A percentile compares a stretch with the other conserved stretches of the same genome.
Conservation (phyloP, 2,113 vertebrate genomes). For the Chunga burmeisteri region DNA sequence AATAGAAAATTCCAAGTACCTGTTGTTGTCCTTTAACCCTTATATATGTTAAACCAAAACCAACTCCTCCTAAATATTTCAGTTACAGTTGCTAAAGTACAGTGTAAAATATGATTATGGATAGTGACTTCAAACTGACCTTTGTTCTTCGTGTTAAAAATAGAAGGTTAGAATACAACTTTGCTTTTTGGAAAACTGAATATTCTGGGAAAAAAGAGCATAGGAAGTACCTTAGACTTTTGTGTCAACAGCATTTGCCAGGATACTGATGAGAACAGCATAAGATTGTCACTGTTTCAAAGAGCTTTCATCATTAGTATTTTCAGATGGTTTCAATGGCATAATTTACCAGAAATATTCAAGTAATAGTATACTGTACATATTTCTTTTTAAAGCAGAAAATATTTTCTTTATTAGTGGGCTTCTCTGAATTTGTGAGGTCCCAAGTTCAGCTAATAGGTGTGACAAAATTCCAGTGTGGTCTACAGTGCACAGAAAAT, state of each 20-base stretch:
- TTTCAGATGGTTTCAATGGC: slow-evolving; percentile 21
- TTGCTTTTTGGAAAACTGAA: background rate
- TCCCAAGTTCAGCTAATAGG: background rate
- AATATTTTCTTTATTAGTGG: background rate
- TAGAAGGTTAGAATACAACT: background rate
- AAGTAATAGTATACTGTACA: background rate
- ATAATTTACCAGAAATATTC: slow-evolving; percentile 32
- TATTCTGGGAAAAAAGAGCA: background rate
- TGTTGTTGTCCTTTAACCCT: background rate
- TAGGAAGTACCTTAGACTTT: background rate
- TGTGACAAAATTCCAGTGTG: background rate
- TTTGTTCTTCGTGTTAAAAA: background rate
- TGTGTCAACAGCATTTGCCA: slow-evolving; percentile 3
- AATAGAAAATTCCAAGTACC: background rate
- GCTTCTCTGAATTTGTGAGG: background rate
- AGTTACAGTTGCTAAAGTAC: background rate
- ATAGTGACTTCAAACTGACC: background rate
- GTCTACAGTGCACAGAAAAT: background rate
- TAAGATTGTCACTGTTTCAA: slow-evolving; percentile 2
- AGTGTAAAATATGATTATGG: background rate
- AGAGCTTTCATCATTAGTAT: slow-evolving; percentile 16
- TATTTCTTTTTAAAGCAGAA: background rate
- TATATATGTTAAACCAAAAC: background rate
- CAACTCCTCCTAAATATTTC: background rate
- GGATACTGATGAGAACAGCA: background rate